Conservation (phyloP, 2,113 vertebrate genomes). For the Symphodus melops region DNA sequence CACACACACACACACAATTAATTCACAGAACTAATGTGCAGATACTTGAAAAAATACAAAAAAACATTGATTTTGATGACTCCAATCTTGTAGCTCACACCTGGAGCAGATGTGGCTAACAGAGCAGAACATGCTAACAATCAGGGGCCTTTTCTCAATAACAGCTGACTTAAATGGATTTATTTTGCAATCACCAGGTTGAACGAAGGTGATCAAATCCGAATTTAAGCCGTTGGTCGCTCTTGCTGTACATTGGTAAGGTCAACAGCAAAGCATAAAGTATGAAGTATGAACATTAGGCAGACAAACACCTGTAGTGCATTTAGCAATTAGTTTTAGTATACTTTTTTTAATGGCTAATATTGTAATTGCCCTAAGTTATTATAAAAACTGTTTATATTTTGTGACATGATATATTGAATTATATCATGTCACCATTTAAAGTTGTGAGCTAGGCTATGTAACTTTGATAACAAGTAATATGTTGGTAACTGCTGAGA, state of each 20-base stretch:
- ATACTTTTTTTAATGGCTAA: background rate
- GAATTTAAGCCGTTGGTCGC: slow-evolving; percentile 70
- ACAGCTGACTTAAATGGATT: slow-evolving; percentile 32
- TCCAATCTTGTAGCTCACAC: background rate
- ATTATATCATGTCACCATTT: background rate
- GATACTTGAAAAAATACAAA: background rate
- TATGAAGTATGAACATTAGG: background rate
- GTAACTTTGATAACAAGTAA: background rate
- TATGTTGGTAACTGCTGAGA: too few species aligned
- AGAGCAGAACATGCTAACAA: background rate
- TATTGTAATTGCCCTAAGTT: background rate
- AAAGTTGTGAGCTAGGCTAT: background rate
- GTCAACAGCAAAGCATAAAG: slow-evolving; percentile 16
- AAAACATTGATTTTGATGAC: background rate
- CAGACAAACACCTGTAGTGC: background rate
- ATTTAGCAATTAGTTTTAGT: slow-evolving; percentile 21
- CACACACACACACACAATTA: too few species aligned
- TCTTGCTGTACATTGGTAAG: slow-evolving; percentile 68
- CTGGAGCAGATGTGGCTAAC: background rate
- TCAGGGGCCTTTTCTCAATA: background rate
- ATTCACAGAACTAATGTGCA: background rate
- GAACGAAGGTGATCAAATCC: slow-evolving; percentile 82
- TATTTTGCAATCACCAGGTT: slow-evolving; percentile 77
- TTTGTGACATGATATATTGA: background rate
- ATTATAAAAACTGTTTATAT: background rate